Evolutionary conservation across 2,113 vertebrate genomes (phyloP).

Genomic region (Prionailurus bengalensis): DNA sequence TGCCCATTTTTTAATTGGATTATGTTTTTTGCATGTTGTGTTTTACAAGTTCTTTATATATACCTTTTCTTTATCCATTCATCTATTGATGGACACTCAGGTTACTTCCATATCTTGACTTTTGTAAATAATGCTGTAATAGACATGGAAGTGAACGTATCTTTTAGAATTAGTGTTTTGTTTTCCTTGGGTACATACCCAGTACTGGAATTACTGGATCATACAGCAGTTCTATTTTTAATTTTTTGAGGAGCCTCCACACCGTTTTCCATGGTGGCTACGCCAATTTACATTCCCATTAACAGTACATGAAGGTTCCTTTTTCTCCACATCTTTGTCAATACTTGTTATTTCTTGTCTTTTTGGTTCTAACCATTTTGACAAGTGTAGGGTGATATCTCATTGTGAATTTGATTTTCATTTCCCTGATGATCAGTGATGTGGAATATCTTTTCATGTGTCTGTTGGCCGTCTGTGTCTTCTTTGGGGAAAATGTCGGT

Average conservation of each 20-base stretch:
- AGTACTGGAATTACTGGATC: background rate
- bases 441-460: background rate
- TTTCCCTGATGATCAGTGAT: background rate
- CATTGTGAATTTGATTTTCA: background rate
- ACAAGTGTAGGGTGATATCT: background rate
- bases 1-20: background rate
- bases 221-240: background rate
- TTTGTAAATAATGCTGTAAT: background rate
- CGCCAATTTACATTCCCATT: background rate
- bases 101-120: background rate
- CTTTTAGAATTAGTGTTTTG: background rate
- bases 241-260: background rate
- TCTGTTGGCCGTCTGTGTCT: background rate
- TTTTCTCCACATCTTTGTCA: background rate
- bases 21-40: background rate
- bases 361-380: background rate
- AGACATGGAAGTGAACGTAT: background rate
- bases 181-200: background rate
- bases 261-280: background rate
- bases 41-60: background rate
- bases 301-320: background rate
- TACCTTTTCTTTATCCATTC: background rate
- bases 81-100: background rate
- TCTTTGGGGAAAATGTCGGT: background rate
- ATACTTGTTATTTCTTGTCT: background rate